These are phyloP conservation scores for Panagrolaimus sp. DNA, from an alignment of 1,140 invertebrate species.

Conservation along the genomic window DNA sequence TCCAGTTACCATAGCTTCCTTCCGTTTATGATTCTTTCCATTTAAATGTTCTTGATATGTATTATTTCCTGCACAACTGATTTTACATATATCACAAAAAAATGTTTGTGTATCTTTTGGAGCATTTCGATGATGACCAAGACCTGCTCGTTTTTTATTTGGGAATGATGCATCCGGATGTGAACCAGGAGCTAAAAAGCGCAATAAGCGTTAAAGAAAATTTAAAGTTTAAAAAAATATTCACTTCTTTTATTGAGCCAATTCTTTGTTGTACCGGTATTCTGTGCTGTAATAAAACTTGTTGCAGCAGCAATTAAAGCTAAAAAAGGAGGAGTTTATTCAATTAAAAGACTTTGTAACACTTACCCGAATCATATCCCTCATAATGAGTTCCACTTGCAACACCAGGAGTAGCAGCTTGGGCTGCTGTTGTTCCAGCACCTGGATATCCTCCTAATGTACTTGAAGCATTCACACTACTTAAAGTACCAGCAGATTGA, in stretches of 20 bases:
- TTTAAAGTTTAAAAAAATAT: neutral
- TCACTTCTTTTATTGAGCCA: conserved; percentile 22
- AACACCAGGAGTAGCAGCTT: conserved; percentile 17
- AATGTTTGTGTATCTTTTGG: conserved; percentile 30
- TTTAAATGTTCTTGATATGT: conserved; percentile 92
- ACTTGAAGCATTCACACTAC: neutral
- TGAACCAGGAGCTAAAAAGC: neutral
- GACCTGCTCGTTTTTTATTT: neutral
- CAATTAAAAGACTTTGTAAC: too few relatives aligned
- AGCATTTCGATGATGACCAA: conserved; percentile 24
- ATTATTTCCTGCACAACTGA: conserved; percentile 88
- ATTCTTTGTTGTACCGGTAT: neutral
- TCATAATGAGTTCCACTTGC: conserved; percentile 19
- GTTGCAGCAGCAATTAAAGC: conserved; percentile 37
- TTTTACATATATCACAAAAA: conserved; percentile 93
- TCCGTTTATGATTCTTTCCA: conserved; percentile 97
- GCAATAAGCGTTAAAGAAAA: neutral
- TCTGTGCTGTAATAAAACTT: conserved; percentile 26
- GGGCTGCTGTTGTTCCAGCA: neutral
- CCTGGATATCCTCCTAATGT: neutral
- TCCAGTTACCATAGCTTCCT: conserved; percentile 80
- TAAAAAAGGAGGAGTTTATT: too few relatives aligned
- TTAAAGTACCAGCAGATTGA: neutral
- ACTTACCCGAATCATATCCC: conserved; percentile 36
- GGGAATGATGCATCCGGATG: neutral